These are phyloP conservation scores for Drosophila cracens DNA, from an alignment of 2,888 invertebrate genomes.

Conservation along the genomic window DNA sequence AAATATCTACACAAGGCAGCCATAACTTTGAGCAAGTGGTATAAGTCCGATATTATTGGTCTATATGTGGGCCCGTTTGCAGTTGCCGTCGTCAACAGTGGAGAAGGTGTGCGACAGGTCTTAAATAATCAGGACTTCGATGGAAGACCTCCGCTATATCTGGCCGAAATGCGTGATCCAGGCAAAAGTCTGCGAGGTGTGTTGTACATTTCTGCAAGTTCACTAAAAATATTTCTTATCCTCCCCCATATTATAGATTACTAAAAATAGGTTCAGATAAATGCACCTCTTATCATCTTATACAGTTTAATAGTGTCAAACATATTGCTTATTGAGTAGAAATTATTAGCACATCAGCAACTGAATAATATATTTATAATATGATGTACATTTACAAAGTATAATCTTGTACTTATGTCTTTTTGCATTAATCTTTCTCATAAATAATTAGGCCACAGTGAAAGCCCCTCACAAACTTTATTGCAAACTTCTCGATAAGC, in stretches of 20 bases:
- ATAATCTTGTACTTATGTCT: not conserved
- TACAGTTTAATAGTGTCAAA: not conserved
- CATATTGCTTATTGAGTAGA: not conserved
- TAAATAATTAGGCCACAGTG: not conserved
- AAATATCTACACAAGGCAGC: slow-evolving; percentile 86
- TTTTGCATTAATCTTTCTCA: not conserved
- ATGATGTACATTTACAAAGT: not conserved
- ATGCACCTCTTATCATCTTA: not conserved
- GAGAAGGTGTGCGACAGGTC: slow-evolving; percentile 87
- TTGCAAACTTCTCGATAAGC: not conserved
- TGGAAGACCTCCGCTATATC: slow-evolving; percentile 86
- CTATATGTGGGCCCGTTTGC: slow-evolving; percentile 86
- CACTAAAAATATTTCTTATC: not conserved
- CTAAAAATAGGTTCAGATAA: not conserved
- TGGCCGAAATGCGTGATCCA: slow-evolving; percentile 86
- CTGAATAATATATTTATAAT: not conserved
- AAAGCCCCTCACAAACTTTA: not conserved
- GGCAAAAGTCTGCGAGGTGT: slow-evolving; percentile 77
- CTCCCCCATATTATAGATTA: not conserved
- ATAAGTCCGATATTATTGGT: slow-evolving; percentile 88
- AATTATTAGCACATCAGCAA: not conserved
- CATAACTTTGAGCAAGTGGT: slow-evolving; percentile 86
- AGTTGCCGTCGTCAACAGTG: slow-evolving; percentile 86
- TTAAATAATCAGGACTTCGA: slow-evolving; percentile 87
- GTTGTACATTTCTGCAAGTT: not conserved